Conservation (phyloP, 1,140 invertebrate species). For the Diorhabda sublineata region DNA sequence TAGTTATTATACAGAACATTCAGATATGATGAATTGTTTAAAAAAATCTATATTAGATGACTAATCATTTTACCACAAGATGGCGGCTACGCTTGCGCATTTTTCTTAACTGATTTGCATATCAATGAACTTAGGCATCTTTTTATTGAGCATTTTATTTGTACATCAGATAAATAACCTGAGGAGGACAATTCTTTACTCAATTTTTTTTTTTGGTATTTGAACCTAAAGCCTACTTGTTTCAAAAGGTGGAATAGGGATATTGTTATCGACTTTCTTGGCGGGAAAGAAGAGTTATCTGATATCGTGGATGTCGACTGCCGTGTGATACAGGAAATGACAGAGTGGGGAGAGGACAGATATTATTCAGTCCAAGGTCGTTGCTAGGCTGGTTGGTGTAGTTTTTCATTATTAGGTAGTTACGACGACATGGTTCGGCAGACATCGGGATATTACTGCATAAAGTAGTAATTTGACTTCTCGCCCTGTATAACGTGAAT, state of each 20-base stretch:
- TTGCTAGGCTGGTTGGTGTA: background rate
- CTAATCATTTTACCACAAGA: slow-evolving; percentile 25
- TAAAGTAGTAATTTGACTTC: background rate
- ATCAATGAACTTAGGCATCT: background rate
- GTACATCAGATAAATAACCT: background rate
- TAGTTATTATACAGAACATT: background rate
- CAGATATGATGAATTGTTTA: background rate
- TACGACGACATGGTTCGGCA: background rate
- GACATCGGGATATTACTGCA: background rate
- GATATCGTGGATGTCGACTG: slow-evolving; percentile 4
- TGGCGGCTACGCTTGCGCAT: slow-evolving; percentile 27
- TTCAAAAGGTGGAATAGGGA: background rate
- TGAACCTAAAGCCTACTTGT: background rate
- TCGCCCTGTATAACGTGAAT: slow-evolving; percentile 1
- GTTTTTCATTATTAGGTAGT: background rate
- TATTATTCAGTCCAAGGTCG: slow-evolving; percentile 4
- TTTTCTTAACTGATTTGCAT: slow-evolving; percentile 7
- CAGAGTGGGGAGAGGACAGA: background rate
- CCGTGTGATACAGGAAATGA: background rate
- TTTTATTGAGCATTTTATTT: background rate
- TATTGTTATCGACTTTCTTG: background rate
- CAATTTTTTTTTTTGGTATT: background rate
- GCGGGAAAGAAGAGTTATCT: background rate
- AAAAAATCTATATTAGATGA: background rate
- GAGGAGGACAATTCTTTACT: background rate